Conservation (phyloP, 1,140 invertebrate genomes). For the Colletes gigas region DNA sequence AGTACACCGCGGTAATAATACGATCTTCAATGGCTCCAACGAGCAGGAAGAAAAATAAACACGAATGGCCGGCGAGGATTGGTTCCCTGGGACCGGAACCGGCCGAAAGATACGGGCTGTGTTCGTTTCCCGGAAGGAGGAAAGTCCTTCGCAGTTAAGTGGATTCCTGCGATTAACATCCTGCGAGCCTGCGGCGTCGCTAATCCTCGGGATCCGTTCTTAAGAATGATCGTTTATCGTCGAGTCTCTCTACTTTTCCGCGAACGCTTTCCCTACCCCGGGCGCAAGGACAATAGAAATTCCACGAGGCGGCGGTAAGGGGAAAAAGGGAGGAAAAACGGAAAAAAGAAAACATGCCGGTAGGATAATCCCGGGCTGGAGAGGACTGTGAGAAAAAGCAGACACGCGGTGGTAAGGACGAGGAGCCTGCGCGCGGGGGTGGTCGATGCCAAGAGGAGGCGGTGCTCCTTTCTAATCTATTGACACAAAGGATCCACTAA, state of each 20-base stretch:
- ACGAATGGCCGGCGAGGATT: no score
- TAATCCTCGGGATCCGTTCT: slow-evolving; percentile 28
- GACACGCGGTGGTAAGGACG: background rate
- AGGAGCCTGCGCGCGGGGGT: background rate
- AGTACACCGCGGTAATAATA: no score
- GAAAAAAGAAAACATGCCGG: slow-evolving; percentile 19
- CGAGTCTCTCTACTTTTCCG: slow-evolving; percentile 7
- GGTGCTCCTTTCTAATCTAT: slow-evolving; percentile 49
- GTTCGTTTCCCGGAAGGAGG: background rate
- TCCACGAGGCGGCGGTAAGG: background rate
- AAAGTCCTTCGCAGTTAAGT: slow-evolving; percentile 7
- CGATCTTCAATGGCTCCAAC: background rate
- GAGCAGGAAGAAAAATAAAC: background rate
- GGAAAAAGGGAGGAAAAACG: background rate
- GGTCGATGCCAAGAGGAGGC: background rate
- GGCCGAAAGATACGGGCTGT: background rate
- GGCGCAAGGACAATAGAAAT: slow-evolving; percentile 16
- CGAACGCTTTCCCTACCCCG: background rate
- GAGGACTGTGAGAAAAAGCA: slow-evolving; percentile 12
- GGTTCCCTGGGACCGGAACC: background rate
- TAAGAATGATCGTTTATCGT: slow-evolving; percentile 31
- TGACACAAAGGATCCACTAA: slow-evolving; percentile 53
- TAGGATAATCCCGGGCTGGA: slow-evolving; percentile 26
- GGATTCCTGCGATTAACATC: background rate
- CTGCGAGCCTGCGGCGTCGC: background rate